Base-by-base conservation (phyloP, 2,888 invertebrate species). In the Cephalotes varians region DNA sequence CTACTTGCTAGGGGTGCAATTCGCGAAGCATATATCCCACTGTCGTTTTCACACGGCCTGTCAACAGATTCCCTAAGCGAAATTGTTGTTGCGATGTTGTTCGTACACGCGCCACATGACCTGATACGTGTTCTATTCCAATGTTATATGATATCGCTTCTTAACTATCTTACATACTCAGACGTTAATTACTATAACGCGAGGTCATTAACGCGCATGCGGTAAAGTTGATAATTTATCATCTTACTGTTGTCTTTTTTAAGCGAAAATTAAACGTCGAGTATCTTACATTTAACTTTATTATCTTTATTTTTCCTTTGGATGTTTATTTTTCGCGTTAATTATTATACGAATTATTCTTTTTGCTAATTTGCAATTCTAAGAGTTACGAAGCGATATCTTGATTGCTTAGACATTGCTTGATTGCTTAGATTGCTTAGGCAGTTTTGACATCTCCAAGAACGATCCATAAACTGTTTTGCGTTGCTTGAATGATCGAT, bases 1-100 rank as follows among this genome's bases (percentile, higher is more conserved):
- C 74, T 84, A 88, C 81, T 73, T 72, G 77, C 31, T 60, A 80
- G 65, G 47, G 76, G 54, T 62, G 51, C 51, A 85, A 85, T 72
- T 67, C 64, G 76, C 56, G 15, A 65, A 44, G 67, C 60, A 40
- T 56, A 44, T 73, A 65, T 62, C 54, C 54, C 67, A 49, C 31
- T 67, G 65, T 65, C 71, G 60, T 65, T 89, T 71, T 84, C 87
- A 40, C 74, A 81, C 74, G 21, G 60, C 21, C 65, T 72, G 72
- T 82, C 88, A 82, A 67, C 82, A 58, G 18, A 83, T 84, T 76
- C 74, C 54, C 15, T n/a, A 34, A 44, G 64, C 25, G 51, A 79
- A 82, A 65, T 73, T 3, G 44, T 73, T 6, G 64, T 18, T 9
- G 7, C n/a, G 40, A 58, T 72, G 28, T 47, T 15, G n/a, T 73